A percentile compares a stretch with the other conserved stretches of the same genome.
Conservation (phyloP, 2,888 invertebrate genomes). For the Eudemis profundana region DNA sequence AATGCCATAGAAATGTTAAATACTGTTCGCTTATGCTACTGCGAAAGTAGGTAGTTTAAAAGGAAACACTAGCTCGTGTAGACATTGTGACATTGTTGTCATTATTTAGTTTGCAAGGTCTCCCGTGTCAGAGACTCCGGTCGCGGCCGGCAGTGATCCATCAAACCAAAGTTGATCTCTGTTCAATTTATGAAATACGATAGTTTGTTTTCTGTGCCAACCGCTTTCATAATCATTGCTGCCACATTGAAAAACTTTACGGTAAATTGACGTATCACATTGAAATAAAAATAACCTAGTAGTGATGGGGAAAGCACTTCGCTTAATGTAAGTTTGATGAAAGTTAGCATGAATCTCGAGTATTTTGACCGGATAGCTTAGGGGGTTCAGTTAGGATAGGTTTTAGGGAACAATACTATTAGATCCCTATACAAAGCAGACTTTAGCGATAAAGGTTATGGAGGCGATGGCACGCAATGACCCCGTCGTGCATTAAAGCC, state of each 20-base stretch:
- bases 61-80: slow-evolving; percentile 9
- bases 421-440: neutral
- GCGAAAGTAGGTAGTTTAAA: neutral
- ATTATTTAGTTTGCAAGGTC: slow-evolving; percentile 28
- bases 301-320: neutral
- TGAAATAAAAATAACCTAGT: slow-evolving; percentile 4
- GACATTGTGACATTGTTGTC: slow-evolving; percentile 21
- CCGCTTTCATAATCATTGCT: slow-evolving; percentile 58
- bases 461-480: slow-evolving; percentile 44
- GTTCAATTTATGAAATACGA: slow-evolving; percentile 74
- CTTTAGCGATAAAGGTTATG: neutral
- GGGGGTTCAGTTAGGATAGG: too few species aligned
- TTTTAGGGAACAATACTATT: too few species aligned
- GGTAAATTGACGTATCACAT: slow-evolving; percentile 53
- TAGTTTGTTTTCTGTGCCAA: slow-evolving; percentile 66
- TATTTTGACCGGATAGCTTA: too few species aligned
- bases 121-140: slow-evolving; percentile 6
- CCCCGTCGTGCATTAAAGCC: slow-evolving; percentile 50
- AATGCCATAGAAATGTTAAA: neutral
- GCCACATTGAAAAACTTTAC: slow-evolving; percentile 67
- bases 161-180: slow-evolving; percentile 72
- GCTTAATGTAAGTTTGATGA: too few species aligned
- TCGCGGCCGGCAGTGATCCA: slow-evolving; percentile 54
- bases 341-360: too few species aligned
- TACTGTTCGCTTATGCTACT: neutral